Base-by-base conservation (phyloP, 2,888 invertebrate genomes). In the Temnothorax ravouxi region DNA sequence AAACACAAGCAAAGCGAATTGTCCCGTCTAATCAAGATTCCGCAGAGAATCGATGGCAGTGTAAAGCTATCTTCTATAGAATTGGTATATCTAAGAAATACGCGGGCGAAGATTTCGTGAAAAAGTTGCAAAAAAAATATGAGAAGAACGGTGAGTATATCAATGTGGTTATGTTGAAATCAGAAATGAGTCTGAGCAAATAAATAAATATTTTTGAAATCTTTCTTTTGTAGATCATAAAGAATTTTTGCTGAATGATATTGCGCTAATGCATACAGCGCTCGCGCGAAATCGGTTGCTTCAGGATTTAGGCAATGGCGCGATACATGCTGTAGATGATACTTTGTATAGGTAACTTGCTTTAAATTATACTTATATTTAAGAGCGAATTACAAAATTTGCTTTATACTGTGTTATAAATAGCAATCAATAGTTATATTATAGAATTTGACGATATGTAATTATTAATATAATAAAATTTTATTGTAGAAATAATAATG, bases 11-110 rank as follows among this genome's bases (percentile, higher is more conserved):
- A 1, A 95, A 96, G 61, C 90, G 93, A 64, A 75, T 86, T 2
- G 61, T 84, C 0, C 89, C 93, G 52, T 92, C 93, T 41, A 93
- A 92, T 84, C 94, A 96, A 91, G 93, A 96, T 89, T 96, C 96
- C 6, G 97, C 97, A 1, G 96, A 98, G 86, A 96, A 97, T 88
- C 96, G 97, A 61, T 99, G 98, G 97, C 97, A 97, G 90, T 97
- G 98, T 6, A 97, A 97, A 94, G 96, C 97, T 84, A 96, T 99
- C 41, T 96, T 99, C 29, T 96, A 97, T 9, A 96, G 98, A 88
- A 96, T 98, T 86, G 98, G 98, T 0, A 96, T 99, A 74, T 98
- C 98, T 0, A 95, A 97, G 34, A 96, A 96, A 87, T 97, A 97
- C 95, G 98, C 98, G 25, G 98, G 98, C 2, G 96, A 96, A 64